A percentile compares a stretch with the other conserved stretches of the same genome.
These are phyloP conservation scores for Lycodopsis pacificus DNA, from an alignment of 2,797 vertebrate species.

Conservation along the genomic window DNA sequence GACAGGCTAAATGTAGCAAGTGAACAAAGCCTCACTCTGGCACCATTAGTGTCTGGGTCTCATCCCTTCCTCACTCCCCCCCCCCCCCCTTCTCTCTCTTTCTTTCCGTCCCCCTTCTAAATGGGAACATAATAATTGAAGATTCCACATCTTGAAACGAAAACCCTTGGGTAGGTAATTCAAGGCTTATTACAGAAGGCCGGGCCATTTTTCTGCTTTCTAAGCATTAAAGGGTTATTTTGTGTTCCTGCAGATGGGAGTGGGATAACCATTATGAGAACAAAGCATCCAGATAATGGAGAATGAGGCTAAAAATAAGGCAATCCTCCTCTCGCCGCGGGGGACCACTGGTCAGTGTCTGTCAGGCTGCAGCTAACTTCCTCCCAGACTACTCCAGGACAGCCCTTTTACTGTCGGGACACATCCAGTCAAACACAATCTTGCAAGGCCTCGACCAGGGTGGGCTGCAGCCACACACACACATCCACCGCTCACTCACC, in stretches of 20 bases:
- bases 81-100: slow-evolving; percentile 60
- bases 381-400: slow-evolving; percentile 59
- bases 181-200: slow-evolving; percentile 88
- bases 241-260: slow-evolving; percentile 88
- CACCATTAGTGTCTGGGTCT: slow-evolving; percentile 83
- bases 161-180: slow-evolving; percentile 89
- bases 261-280: slow-evolving; percentile 89
- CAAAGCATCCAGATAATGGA: slow-evolving; percentile 87
- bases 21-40: slow-evolving; percentile 86
- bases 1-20: slow-evolving; percentile 83
- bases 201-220: slow-evolving; percentile 87
- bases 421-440: slow-evolving; percentile 52
- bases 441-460: slow-evolving; percentile 51
- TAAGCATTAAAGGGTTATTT: slow-evolving; percentile 91
- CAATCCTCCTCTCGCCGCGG: slow-evolving; percentile 74
- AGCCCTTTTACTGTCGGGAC: slow-evolving; percentile 41
- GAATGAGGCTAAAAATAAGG: slow-evolving; percentile 85
- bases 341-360: slow-evolving; percentile 79
- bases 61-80: slow-evolving; percentile 64
- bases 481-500: slow-evolving; percentile 52
- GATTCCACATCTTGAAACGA: slow-evolving; percentile 90
- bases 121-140: slow-evolving; percentile 90
- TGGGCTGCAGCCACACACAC: slow-evolving; percentile 59
- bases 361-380: slow-evolving; percentile 68
- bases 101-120: slow-evolving; percentile 81